Base-by-base conservation (phyloP, 2,113 vertebrate species). In the Sebastes fasciatus region DNA sequence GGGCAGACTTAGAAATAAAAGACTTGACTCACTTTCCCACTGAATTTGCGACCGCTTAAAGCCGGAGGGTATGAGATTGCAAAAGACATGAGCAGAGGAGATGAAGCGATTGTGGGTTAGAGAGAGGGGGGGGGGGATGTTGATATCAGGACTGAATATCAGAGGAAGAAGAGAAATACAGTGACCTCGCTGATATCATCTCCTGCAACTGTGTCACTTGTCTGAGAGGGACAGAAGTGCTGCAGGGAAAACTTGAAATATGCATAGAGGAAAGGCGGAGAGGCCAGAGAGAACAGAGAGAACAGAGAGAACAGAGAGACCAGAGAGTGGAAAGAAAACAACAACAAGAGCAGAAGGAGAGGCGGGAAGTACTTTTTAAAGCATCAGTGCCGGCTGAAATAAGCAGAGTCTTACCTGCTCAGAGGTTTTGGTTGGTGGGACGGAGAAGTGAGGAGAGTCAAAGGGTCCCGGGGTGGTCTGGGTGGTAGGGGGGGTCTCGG, bases 371-470 rank as follows among this genome's bases (percentile, higher is more conserved):
- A 84, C 82, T 90, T 90, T 74, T 77, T 21, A 42, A 73, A 49
- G 64, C 57, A 64, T 80, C 42, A 49, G 72, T 9, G 48, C 49
- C 5, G 11, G 61, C 51, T 40, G 70, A 82, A 83, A 82, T 12
- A 69, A 77, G 23, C 45, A 19, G 54, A 83, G 21, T 91, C 95
- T 94, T 95, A 96, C 95, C 95, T 95, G 94, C 75, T 91, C 55
- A 76, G 85, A 80, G 72, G 73, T 58, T 65, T 5, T 60, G 55
- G 63, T 40, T 86, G 86, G 76, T 85, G 92, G 94, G 95, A 93
- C 70, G 94, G 93, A 95, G 92, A 94, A 94, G 93, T 93, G 88
- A 94, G 95, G 95, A 96, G 91, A 95, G 95, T 94, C 93, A 94
- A 95, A 95, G 94, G 95, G 94, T 95, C 93, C 94, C 46, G 93